Conservation (phyloP, 2,888 invertebrate genomes). For the Cacoxenus indagator region DNA sequence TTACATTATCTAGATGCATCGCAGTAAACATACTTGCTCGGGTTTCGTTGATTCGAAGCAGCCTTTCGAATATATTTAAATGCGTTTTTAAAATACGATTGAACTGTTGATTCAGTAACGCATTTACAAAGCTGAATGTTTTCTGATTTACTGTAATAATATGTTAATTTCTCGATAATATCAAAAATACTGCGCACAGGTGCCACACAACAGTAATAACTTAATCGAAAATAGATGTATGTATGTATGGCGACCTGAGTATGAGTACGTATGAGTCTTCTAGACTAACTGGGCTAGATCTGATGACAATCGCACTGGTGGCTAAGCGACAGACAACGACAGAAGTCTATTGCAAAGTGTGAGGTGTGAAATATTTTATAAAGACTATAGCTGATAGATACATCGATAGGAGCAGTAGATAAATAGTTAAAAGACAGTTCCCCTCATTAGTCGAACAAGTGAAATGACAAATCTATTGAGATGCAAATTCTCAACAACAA, state of each 20-base stretch:
- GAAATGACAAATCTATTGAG: conserved; percentile 51
- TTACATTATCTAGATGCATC: neutral
- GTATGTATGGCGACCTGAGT: too few species aligned
- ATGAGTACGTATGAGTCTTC: too few species aligned
- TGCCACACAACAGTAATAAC: conserved; percentile 51
- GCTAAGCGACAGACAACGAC: too few species aligned
- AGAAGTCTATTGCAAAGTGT: too few species aligned
- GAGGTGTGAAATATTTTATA: too few species aligned
- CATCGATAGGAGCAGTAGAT: too few species aligned
- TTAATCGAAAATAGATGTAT: too few species aligned
- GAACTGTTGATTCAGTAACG: conserved; percentile 56
- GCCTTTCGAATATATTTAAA: conserved; percentile 58
- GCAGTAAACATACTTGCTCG: neutral
- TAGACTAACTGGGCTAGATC: too few species aligned
- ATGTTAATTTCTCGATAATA: conserved; percentile 61
- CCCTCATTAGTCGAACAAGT: neutral
- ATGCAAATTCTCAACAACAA: conserved; percentile 49
- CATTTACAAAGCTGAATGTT: conserved; percentile 34
- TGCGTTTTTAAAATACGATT: conserved; percentile 59
- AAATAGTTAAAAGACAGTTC: conserved; percentile 29
- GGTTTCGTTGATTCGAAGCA: neutral
- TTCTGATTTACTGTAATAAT: conserved; percentile 60
- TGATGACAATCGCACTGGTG: too few species aligned
- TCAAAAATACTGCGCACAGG: conserved; percentile 46
- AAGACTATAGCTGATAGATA: too few species aligned